These are phyloP conservation scores for Platichthys flesus DNA, from an alignment of 2,113 vertebrate species.

Conservation along the genomic window DNA sequence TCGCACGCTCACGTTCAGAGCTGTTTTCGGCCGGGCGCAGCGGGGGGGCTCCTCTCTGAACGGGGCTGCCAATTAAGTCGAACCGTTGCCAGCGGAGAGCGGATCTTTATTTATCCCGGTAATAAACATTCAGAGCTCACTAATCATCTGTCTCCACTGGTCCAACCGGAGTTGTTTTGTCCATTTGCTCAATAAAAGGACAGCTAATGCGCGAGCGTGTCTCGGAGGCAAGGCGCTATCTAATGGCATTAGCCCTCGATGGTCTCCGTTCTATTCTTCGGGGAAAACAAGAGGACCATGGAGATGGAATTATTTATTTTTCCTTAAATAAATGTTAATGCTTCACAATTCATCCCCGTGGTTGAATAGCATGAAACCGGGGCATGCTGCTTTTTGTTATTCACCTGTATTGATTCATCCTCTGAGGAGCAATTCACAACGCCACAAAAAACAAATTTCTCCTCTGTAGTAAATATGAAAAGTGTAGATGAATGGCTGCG, in stretches of 20 bases:
- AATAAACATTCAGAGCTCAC: conserved; percentile 73
- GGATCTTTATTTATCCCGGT: conserved; percentile 77
- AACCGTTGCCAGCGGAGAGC: conserved; percentile 69
- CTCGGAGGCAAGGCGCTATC: conserved; percentile 24
- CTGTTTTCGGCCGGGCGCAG: conserved; percentile 70
- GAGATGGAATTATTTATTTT: conserved; percentile 15
- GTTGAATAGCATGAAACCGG: not conserved
- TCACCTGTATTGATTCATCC: not conserved
- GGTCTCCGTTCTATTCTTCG: conserved; percentile 7
- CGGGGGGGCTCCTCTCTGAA: conserved; percentile 31
- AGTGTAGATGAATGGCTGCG: not conserved
- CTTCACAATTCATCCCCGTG: not conserved
- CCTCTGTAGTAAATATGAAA: not conserved
- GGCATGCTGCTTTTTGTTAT: conserved; percentile 13
- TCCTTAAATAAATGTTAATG: conserved; percentile 1
- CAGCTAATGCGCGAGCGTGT: conserved; percentile 40
- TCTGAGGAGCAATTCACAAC: not conserved
- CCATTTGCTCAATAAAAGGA: conserved; percentile 62
- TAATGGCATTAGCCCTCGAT: conserved; percentile 35
- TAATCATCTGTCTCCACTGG: conserved; percentile 68
- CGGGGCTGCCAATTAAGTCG: conserved; percentile 66
- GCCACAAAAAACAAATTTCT: not conserved
- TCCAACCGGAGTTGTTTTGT: conserved; percentile 59
- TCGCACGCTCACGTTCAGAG: conserved; percentile 67
- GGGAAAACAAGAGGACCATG: conserved; percentile 25